Conservation (phyloP, 1,140 invertebrate genomes). For the Probaryconus sp. region DNA sequence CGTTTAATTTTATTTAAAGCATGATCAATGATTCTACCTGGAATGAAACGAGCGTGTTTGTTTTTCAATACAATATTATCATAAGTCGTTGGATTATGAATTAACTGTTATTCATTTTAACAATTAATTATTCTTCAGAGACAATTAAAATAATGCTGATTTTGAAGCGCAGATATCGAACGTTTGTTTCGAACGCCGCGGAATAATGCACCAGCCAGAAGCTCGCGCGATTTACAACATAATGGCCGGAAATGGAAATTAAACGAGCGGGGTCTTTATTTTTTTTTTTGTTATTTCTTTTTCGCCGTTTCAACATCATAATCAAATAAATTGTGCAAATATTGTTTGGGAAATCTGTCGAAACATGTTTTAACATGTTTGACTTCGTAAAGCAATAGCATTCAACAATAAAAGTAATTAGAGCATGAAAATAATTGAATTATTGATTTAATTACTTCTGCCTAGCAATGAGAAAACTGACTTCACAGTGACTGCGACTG, state of each 20-base stretch:
- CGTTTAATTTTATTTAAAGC: slow-evolving; percentile 32
- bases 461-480: slow-evolving; percentile 10
- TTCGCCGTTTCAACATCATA: slow-evolving; percentile 31
- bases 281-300: slow-evolving; percentile 35
- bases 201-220: slow-evolving; percentile 18
- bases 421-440: slow-evolving; percentile 38
- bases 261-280: no score
- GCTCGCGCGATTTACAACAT: slow-evolving; percentile 23
- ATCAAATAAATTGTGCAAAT: slow-evolving; percentile 47
- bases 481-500: background rate
- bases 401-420: slow-evolving; percentile 33
- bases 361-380: slow-evolving; percentile 37
- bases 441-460: slow-evolving; percentile 39
- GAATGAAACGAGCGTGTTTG: slow-evolving; percentile 36
- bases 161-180: slow-evolving; percentile 35
- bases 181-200: slow-evolving; percentile 23
- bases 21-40: slow-evolving; percentile 36
- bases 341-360: slow-evolving; percentile 29
- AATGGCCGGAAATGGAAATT: slow-evolving; percentile 34
- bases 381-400: slow-evolving; percentile 37
- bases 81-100: slow-evolving; percentile 39
- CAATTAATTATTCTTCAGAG: slow-evolving; percentile 53
- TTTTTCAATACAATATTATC: slow-evolving; percentile 34
- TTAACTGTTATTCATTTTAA: slow-evolving; percentile 48
- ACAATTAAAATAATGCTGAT: slow-evolving; percentile 45